Conservation (phyloP, 2,113 vertebrate species). For the Cariama cristata region DNA sequence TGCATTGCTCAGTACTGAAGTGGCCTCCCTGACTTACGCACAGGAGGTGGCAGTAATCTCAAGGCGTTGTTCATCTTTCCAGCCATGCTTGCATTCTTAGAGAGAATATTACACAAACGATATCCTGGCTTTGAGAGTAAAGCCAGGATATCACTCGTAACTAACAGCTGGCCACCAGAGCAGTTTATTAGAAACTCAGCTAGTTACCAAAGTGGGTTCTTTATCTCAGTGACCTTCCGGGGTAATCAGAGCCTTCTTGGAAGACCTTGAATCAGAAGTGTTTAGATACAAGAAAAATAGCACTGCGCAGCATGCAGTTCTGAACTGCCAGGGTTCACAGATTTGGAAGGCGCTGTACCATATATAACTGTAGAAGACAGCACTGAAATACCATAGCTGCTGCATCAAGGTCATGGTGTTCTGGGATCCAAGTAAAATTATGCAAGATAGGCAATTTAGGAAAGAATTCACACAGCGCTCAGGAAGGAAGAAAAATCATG, state of each 20-base stretch:
- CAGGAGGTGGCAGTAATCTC: not conserved
- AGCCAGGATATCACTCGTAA: not conserved
- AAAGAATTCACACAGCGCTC: not conserved
- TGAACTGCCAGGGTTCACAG: not conserved
- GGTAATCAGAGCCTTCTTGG: not conserved
- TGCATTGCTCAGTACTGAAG: not conserved
- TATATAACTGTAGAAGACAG: constrained; percentile 30
- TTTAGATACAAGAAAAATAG: not conserved
- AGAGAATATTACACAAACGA: rapidly evolving
- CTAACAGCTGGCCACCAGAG: not conserved
- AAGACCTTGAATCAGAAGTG: constrained; percentile 25
- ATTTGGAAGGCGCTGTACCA: not conserved
- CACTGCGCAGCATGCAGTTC: not conserved
- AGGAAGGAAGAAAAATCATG: not conserved
- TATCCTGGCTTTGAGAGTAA: not conserved
- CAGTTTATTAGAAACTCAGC: not conserved
- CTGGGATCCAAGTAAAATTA: constrained; percentile 45
- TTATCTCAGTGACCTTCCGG: constrained; percentile 43
- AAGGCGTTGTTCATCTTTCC: not conserved
- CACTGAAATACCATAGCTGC: not conserved
- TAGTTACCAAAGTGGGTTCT: not conserved
- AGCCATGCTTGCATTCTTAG: not conserved
- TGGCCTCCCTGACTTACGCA: not conserved
- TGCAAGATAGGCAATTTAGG: constrained; percentile 35
- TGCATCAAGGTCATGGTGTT: constrained; percentile 41